A percentile compares a stretch with the other conserved stretches of the same genome.
These are phyloP conservation scores for Mylabris phalerata DNA, from an alignment of 1,140 invertebrate genomes.

Conservation along the genomic window DNA sequence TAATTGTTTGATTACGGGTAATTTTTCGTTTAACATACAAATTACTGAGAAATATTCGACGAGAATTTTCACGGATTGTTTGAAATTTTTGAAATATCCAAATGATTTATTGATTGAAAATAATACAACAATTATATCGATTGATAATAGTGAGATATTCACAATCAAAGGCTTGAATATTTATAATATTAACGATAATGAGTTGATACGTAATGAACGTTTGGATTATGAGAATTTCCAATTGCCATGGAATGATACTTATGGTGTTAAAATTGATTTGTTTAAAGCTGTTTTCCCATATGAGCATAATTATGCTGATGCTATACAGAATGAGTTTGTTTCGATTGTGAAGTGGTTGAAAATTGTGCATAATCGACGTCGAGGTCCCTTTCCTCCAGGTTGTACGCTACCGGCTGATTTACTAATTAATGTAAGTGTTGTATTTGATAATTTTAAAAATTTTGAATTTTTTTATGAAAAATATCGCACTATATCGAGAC, in stretches of 20 bases:
- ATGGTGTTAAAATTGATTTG: constrained; percentile 61
- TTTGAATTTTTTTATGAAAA: not conserved
- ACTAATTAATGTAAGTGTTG: constrained; percentile 65
- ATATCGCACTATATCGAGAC: no score
- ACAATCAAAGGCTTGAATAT: constrained; percentile 64
- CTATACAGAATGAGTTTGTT: constrained; percentile 86
- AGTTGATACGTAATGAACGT: constrained; percentile 60
- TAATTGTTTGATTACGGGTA: constrained; percentile 48
- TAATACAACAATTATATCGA: constrained; percentile 45
- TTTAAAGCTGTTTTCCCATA: constrained; percentile 54
- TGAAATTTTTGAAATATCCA: constrained; percentile 14
- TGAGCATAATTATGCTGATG: constrained; percentile 87
- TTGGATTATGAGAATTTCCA: constrained; percentile 64
- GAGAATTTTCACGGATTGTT: constrained; percentile 41
- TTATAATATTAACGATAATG: constrained; percentile 49
- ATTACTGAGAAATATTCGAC: constrained; percentile 55
- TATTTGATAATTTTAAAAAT: not conserved
- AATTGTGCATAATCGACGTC: constrained; percentile 63
- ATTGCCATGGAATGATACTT: constrained; percentile 64
- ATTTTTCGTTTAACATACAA: constrained; percentile 52
- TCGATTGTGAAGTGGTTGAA: constrained; percentile 92
- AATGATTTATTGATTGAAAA: constrained; percentile 19
- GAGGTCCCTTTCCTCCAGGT: constrained; percentile 57
- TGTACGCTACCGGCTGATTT: constrained; percentile 78
- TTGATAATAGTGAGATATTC: constrained; percentile 72